Evolutionary conservation across 2,797 vertebrate genomes (phyloP), one percentile per base, ranked within the genome.

Genomic region (Linurgus olivaceus): DNA sequence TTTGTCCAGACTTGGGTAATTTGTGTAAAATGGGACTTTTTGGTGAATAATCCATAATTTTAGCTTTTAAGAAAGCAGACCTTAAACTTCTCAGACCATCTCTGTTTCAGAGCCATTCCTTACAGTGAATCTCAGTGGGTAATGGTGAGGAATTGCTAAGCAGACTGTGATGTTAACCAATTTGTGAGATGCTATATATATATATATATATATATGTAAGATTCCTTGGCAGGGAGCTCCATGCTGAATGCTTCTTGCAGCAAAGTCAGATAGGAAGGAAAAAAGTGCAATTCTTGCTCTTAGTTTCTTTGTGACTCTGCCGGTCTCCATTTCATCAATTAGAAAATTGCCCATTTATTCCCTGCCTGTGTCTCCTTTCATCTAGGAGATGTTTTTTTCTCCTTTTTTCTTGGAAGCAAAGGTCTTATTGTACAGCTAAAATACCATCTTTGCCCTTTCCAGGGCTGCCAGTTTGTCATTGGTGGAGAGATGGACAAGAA

Each of bases 341-440:
- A 97, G 96, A 96, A 97, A 97, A 96, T 96, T 96, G 94, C 77
- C 91, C 94, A 92, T 96, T 77, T 96, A 80, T 94, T 96, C 95
- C 91, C 83, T 96, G 70, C 50, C 96, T 92, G 82, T 94, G 89
- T 67, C 91, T 97, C 65, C 71, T 96, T 97, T 97, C 91, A 95
- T 96, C 89, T 51, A 26, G 48, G 79, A 93, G 86, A 44, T 83
- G 31, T 25, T 94, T 95, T 90, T 86, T 82, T 10, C 72, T 70
- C 62, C 65, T 85, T 90, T 91, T 55, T 89, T 75, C 91, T 92
- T 92, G 74, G 93, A 94, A 95, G 95, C 85, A 95, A 80, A 92
- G 92, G 92, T 95, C 91, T 93, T 93, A 94, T 93, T 94, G 92
- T 96, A 75, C 80, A 94, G 94, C 97, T 95, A 78, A 92, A 94